Evolutionary conservation across 2,113 vertebrate genomes (phyloP).

Genomic region (Noturus placidus): DNA sequence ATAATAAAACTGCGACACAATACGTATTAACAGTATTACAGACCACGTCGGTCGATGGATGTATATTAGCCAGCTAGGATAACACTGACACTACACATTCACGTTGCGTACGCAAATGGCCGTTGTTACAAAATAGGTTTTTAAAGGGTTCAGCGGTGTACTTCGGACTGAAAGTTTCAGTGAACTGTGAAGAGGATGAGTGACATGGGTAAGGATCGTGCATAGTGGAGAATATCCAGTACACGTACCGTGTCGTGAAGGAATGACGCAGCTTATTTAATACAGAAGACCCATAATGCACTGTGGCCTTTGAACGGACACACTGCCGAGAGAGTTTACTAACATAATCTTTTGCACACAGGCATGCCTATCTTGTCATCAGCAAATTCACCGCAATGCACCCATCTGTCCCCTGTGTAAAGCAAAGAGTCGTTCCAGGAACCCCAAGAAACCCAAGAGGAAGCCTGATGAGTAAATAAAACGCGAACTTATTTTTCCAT

Average conservation of each 20-base stretch:
- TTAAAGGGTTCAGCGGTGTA: background rate
- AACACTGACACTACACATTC: background rate
- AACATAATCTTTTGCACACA: slow-evolving; percentile 57
- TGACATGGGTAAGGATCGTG: background rate
- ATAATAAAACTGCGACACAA: too few relatives aligned
- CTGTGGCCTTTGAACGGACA: background rate
- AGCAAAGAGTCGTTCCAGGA: slow-evolving; percentile 97
- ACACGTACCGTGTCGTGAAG: background rate
- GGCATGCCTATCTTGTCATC: slow-evolving; percentile 97
- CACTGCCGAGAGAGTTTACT: background rate
- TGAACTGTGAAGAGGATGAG: background rate
- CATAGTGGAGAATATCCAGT: background rate
- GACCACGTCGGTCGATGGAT: background rate
- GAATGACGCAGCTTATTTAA: background rate
- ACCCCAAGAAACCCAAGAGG: slow-evolving; percentile 98
- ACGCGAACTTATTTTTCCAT: background rate
- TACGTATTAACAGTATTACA: too few relatives aligned
- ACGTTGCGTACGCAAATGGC: too few relatives aligned
- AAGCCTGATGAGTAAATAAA: slow-evolving; percentile 89
- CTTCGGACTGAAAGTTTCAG: background rate
- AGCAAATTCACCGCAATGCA: slow-evolving; percentile 97
- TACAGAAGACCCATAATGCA: background rate
- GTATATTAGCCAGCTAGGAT: too few relatives aligned
- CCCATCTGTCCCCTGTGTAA: slow-evolving; percentile 97
- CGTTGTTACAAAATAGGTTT: too few relatives aligned